phyloP scores from a whole-genome alignment of 1,140 invertebrate genomes.

The Galleria mellonella region DNA sequence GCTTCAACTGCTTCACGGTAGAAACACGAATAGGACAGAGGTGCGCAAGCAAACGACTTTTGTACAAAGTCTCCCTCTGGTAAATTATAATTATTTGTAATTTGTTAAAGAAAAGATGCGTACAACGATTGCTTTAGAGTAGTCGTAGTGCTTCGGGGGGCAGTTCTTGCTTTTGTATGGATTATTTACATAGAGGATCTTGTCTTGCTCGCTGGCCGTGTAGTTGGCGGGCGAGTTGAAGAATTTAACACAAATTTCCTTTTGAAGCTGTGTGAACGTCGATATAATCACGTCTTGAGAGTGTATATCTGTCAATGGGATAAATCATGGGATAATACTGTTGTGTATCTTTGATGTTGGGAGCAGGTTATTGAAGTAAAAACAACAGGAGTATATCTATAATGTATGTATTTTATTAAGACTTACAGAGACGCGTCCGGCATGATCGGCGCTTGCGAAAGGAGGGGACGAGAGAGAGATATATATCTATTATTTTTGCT shows the following conservation, averaged over 20 bases:
- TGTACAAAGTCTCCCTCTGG: too few relatives aligned
- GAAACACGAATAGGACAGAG: too few relatives aligned
- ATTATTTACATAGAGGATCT: constrained; percentile 44
- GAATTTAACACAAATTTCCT: constrained; percentile 51
- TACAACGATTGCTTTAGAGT: constrained; percentile 31
- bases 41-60: too few relatives aligned
- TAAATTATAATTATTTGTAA: too few relatives aligned
- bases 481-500: too few relatives aligned
- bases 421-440: too few relatives aligned
- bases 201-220: constrained; percentile 12
- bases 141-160: constrained; percentile 27
- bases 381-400: too few relatives aligned
- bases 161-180: constrained; percentile 40
- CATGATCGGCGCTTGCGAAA: not conserved
- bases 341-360: not conserved
- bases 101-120: constrained; percentile 7
- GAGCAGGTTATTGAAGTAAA: too few relatives aligned
- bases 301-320: constrained; percentile 26
- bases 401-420: too few relatives aligned
- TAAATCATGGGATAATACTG: not conserved
- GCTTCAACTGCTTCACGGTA: too few relatives aligned
- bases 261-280: constrained; percentile 29
- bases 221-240: constrained; percentile 28
- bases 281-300: constrained; percentile 45
- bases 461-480: too few relatives aligned